Evolutionary conservation across 2,797 vertebrate species (phyloP).

Genomic region (Heterohyrax brucei): DNA sequence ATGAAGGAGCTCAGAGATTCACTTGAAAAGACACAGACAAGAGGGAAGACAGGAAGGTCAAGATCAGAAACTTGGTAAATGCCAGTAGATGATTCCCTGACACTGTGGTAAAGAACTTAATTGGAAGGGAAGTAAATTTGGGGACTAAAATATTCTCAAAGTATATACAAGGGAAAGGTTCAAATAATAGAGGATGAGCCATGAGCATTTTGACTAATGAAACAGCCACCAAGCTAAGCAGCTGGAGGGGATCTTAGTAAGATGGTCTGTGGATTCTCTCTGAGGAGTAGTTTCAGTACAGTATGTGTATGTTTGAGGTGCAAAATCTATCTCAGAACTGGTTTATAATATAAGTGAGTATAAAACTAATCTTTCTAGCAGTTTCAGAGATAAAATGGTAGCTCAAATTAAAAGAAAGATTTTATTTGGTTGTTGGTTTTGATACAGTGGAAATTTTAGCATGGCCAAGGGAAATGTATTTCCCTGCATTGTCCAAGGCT

Average conservation of each 20-base stretch:
- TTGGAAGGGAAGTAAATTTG: not conserved
- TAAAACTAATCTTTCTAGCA: constrained; percentile 19
- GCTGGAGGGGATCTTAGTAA: not conserved
- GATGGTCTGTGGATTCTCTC: not conserved
- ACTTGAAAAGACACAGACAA: not conserved
- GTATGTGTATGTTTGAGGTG: not conserved
- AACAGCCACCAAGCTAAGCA: not conserved
- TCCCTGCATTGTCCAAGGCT: not conserved
- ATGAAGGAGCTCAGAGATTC: not conserved
- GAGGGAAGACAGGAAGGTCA: not conserved
- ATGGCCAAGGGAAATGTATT: not conserved
- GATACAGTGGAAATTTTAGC: not conserved
- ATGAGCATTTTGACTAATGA: not conserved
- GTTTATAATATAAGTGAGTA: not conserved
- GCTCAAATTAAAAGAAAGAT: not conserved
- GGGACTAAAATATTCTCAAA: not conserved
- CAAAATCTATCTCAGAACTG: not conserved
- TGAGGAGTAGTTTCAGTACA: not conserved
- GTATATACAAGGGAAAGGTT: not conserved
- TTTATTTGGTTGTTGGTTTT: not conserved
- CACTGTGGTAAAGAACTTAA: not conserved
- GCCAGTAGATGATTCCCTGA: not conserved
- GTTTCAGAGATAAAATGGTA: not conserved
- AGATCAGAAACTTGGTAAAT: not conserved
- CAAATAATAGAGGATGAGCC: not conserved